Conservation (phyloP, 1,140 invertebrate species). For the Lineus longissimus region DNA sequence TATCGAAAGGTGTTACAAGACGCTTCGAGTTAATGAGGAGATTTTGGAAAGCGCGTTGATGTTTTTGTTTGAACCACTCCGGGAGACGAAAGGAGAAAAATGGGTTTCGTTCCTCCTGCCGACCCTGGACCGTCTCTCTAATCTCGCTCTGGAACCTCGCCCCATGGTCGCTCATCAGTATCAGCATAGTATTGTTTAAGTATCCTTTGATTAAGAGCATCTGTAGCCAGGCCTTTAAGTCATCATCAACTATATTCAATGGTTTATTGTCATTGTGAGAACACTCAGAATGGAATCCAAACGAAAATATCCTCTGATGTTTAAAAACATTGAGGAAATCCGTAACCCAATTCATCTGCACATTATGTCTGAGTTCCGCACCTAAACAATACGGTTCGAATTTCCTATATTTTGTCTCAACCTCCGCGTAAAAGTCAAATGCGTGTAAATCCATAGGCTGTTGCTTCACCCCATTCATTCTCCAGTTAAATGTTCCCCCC, state of each 20-base stretch:
- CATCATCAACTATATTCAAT: slow-evolving; percentile 67
- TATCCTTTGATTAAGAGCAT: slow-evolving; percentile 64
- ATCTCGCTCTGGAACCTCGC: slow-evolving; percentile 80
- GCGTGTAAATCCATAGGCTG: background rate
- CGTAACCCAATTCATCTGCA: slow-evolving; percentile 63
- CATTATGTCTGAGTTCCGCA: slow-evolving; percentile 67
- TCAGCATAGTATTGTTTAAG: slow-evolving; percentile 61
- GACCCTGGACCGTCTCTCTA: slow-evolving; percentile 73
- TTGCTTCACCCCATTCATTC: slow-evolving; percentile 3
- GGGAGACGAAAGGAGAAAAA: slow-evolving; percentile 80
- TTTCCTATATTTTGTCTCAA: background rate
- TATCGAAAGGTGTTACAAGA: slow-evolving; percentile 55
- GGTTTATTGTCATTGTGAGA: slow-evolving; percentile 72
- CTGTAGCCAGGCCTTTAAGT: slow-evolving; percentile 64
- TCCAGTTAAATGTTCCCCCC: background rate
- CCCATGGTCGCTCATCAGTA: slow-evolving; percentile 90
- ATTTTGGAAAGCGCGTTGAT: slow-evolving; percentile 64
- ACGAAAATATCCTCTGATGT: slow-evolving; percentile 6
- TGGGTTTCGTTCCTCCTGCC: slow-evolving; percentile 84
- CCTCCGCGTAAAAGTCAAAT: background rate
- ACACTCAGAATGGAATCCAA: slow-evolving; percentile 81
- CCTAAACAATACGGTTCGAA: slow-evolving; percentile 62
- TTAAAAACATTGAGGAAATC: slow-evolving; percentile 61
- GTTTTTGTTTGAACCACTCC: slow-evolving; percentile 62
- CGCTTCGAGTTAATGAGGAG: slow-evolving; percentile 63